Percentiles rank a stretch among this genome's conserved stretches.
Evolutionary conservation across 2,797 vertebrate species (phyloP).

Genomic region (Hydrocynus forskahlii): DNA sequence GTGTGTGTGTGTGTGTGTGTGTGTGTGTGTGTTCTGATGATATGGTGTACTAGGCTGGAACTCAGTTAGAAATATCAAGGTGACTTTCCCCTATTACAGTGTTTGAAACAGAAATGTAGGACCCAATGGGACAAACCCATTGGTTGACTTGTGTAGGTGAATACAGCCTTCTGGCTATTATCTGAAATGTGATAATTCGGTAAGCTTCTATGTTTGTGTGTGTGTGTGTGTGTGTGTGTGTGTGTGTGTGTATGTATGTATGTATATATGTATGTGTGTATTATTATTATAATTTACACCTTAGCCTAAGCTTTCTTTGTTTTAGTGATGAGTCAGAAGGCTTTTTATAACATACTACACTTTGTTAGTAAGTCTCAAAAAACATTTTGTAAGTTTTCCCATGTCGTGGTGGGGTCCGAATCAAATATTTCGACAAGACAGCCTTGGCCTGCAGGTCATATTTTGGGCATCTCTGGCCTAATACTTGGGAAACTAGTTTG

Average conservation of each 20-base stretch:
- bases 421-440: too few species aligned
- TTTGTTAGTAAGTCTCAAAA: too few species aligned
- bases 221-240: too few species aligned
- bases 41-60: neutral
- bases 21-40: neutral
- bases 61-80: neutral
- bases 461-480: too few species aligned
- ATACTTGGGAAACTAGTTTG: neutral
- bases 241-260: too few species aligned
- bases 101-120: conserved; percentile 12
- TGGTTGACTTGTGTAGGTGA: neutral
- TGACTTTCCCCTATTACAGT: conserved; percentile 10
- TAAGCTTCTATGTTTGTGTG: neutral
- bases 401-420: too few species aligned
- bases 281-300: neutral
- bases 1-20: too few species aligned
- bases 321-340: too few species aligned
- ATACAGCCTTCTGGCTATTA: neutral
- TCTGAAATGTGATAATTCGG: neutral
- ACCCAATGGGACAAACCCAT: neutral
- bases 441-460: too few species aligned
- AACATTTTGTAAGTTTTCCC: too few species aligned
- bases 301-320: neutral
- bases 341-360: too few species aligned
- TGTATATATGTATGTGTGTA: neutral